Percentiles rank a stretch among this genome's conserved stretches.
phyloP scores from a whole-genome alignment of 2,888 invertebrate species.

The Philaethria dido region DNA sequence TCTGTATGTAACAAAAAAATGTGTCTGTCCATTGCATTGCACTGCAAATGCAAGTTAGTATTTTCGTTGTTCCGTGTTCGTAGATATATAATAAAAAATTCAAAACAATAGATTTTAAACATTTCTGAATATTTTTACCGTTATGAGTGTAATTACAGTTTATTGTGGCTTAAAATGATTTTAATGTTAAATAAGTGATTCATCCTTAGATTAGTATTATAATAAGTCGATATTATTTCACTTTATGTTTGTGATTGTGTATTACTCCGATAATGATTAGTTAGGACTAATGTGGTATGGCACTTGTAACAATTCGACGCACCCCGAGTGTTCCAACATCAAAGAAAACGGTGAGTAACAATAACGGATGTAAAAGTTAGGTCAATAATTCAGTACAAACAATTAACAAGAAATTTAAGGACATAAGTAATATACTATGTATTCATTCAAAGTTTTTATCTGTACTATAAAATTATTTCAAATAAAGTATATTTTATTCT shows the following conservation, averaged over 20 bases:
- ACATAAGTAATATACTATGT: neutral
- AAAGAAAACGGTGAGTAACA: slow-evolving; percentile 76
- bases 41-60: slow-evolving; percentile 47
- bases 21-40: slow-evolving; percentile 47
- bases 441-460: neutral
- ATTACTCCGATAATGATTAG: slow-evolving; percentile 74
- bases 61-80: slow-evolving; percentile 45
- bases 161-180: slow-evolving; percentile 44
- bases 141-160: slow-evolving; percentile 40
- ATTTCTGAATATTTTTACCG: slow-evolving; percentile 33
- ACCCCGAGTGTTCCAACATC: slow-evolving; percentile 81
- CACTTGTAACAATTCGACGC: slow-evolving; percentile 81
- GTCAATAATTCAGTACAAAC: slow-evolving; percentile 47
- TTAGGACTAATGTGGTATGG: slow-evolving; percentile 79
- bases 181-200: slow-evolving; percentile 60
- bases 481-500: neutral
- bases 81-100: slow-evolving; percentile 37
- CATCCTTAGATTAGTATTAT: slow-evolving; percentile 66
- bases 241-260: slow-evolving; percentile 76
- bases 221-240: slow-evolving; percentile 68
- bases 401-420: slow-evolving; percentile 23
- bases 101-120: slow-evolving; percentile 42
- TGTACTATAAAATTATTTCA: neutral
- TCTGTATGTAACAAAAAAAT: slow-evolving; percentile 28
- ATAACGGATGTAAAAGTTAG: slow-evolving; percentile 53